Percentiles rank a stretch among this genome's conserved stretches.
phyloP scores from a whole-genome alignment of 2,888 invertebrate species.

The Drosophila engyochracea region DNA sequence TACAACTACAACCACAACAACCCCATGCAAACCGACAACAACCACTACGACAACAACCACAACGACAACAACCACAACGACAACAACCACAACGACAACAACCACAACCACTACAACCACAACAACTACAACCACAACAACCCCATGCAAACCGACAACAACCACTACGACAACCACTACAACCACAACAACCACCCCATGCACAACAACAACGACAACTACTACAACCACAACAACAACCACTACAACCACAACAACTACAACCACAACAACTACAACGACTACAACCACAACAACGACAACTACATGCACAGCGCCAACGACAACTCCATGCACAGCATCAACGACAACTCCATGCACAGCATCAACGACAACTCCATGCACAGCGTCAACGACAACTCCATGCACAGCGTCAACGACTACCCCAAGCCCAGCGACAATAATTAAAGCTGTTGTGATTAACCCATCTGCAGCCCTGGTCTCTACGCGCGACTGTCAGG shows the following conservation, averaged over 20 bases:
- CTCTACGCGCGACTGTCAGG: conserved; percentile 41
- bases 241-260: background rate
- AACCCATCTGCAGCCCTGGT: conserved; percentile 12
- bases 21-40: background rate
- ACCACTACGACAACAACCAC: conserved; percentile 6
- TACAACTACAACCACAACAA: background rate
- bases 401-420: background rate
- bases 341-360: conserved; percentile 15
- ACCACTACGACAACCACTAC: background rate
- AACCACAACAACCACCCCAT: background rate
- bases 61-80: background rate
- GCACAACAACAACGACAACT: background rate
- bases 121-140: rapidly evolving
- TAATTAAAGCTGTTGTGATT: background rate
- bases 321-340: conserved; percentile 5
- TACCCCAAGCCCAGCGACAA: too few species aligned
- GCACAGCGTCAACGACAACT: conserved; percentile 1
- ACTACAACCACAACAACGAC: background rate
- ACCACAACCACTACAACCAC: background rate
- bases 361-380: conserved; percentile 1
- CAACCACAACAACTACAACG: background rate
- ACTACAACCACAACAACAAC: background rate
- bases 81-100: background rate
- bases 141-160: too few species aligned
- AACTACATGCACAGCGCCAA: background rate